Base-by-base conservation (phyloP, 2,113 vertebrate species). In the Thoracochromis brauschi region DNA sequence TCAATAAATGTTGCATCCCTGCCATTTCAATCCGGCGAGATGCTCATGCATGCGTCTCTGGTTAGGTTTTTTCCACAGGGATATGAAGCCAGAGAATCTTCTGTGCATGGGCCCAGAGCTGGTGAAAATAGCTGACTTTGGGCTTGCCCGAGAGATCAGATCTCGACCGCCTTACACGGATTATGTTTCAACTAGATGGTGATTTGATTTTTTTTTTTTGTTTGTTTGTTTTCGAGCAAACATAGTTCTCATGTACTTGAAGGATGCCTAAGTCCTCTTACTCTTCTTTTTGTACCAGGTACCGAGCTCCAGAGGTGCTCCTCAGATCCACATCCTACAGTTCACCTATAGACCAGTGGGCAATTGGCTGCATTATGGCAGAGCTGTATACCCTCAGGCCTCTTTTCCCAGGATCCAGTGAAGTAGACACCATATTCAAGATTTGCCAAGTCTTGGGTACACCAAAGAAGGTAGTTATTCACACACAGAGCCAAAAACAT, bases 41-140 rank as follows among this genome's bases (percentile, higher is more conserved):
- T n/a, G 8, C 5, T 85, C 57, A 54, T 45, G 5, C 19, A 31
- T n/a, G 4, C 71, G 2, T 60, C 11, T 87, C 42, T 73, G 13
- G 11, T 47, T 63, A 98, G 99, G 99, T 2, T 99, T 98, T 96
- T 99, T 99, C 90, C 98, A 99, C 87, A 97, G 98, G 84, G 99
- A 99, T 91, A 98, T 99, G 98, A 99, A 99, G 89, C 99, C 99
- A 8, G 99, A 99, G 96, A 99, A 99, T 82, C 97, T 99, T 91
- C 97, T 99, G 26, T 99, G 99, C 90, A 99, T 98, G 97, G 98
- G 99, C 29, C 99, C 98, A 79, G 98, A 99, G 89, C 97, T 99
- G 93, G 97, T 99, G 84, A 99, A 99, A 96, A 99, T 99, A 88
- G 99, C 98, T 21, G 99, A 99, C 95, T 99, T 99, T 95, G 99